phyloP scores from a whole-genome alignment of 2,888 invertebrate species.

The Andrena bicolor region DNA sequence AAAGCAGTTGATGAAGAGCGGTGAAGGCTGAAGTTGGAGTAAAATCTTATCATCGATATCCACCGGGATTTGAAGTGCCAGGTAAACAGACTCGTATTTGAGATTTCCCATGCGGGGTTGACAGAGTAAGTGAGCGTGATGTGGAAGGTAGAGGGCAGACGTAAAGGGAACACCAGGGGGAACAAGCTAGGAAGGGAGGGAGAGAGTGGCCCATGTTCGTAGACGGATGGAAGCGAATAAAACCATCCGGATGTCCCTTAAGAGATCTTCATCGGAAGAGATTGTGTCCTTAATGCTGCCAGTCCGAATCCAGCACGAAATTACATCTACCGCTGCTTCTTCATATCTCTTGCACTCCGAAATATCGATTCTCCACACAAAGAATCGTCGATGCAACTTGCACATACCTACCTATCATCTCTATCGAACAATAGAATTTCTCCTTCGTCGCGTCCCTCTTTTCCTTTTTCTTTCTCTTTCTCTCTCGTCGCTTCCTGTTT shows the following conservation, averaged over 20 bases:
- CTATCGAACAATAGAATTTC: too few relatives aligned
- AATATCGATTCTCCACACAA: too few relatives aligned
- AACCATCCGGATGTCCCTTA: conserved; percentile 65
- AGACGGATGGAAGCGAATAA: conserved; percentile 68
- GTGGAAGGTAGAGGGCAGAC: not conserved
- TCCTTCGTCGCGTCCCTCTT: too few relatives aligned
- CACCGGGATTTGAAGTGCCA: conserved; percentile 74
- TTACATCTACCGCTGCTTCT: conserved; percentile 43
- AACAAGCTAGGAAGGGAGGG: too few relatives aligned
- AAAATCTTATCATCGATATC: conserved; percentile 77
- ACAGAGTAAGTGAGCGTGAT: conserved; percentile 49
- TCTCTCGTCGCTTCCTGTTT: too few relatives aligned
- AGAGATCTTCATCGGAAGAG: conserved; percentile 68
- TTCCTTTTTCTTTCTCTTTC: too few relatives aligned
- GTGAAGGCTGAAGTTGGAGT: conserved; percentile 45
- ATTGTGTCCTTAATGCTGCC: conserved; percentile 59
- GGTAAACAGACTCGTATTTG: conserved; percentile 78
- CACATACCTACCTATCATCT: too few relatives aligned
- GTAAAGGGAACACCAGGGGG: not conserved
- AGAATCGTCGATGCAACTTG: too few relatives aligned
- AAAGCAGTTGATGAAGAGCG: conserved; percentile 34
- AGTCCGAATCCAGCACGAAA: conserved; percentile 55
- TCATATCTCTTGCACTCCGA: too few relatives aligned
- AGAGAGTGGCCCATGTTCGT: conserved; percentile 60
- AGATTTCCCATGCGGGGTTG: conserved; percentile 79